Conservation (phyloP, 2,888 invertebrate genomes). For the Nemapogon koenigi region DNA sequence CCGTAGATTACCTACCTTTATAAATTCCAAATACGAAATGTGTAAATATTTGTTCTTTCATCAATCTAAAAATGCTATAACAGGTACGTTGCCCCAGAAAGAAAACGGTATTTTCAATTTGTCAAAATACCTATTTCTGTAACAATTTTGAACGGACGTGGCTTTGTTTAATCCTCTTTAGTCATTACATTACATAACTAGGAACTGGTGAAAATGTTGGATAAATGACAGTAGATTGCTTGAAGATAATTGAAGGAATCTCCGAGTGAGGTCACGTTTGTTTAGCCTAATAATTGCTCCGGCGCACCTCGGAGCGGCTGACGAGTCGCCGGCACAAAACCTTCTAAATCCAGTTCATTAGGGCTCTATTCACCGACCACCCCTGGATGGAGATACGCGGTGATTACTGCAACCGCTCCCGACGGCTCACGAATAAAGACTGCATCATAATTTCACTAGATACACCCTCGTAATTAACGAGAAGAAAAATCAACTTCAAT, state of each 20-base stretch:
- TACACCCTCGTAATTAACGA: slow-evolving; percentile 39
- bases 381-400: slow-evolving; percentile 65
- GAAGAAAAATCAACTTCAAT: slow-evolving; percentile 39
- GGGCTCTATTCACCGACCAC: slow-evolving; percentile 61
- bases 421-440: slow-evolving; percentile 65
- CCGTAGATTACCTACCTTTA: no score
- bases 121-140: no score
- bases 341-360: slow-evolving; percentile 67
- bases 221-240: slow-evolving; percentile 7
- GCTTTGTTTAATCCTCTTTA: no score
- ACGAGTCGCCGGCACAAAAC: slow-evolving; percentile 60
- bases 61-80: no score
- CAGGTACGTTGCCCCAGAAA: no score
- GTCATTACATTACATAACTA: no score
- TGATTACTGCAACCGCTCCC: slow-evolving; percentile 66
- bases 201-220: no score
- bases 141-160: no score
- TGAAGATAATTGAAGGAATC: slow-evolving; percentile 28
- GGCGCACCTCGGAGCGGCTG: slow-evolving; percentile 49
- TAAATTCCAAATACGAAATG: no score
- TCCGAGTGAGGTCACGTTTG: slow-evolving; percentile 40
- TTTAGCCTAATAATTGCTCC: slow-evolving; percentile 60
- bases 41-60: no score
- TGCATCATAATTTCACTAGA: slow-evolving; percentile 66
- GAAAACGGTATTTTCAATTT: no score